Percentiles rank a stretch among this genome's conserved stretches.
Conservation (phyloP, 2,888 invertebrate genomes). For the Eurytoma adleriae region DNA sequence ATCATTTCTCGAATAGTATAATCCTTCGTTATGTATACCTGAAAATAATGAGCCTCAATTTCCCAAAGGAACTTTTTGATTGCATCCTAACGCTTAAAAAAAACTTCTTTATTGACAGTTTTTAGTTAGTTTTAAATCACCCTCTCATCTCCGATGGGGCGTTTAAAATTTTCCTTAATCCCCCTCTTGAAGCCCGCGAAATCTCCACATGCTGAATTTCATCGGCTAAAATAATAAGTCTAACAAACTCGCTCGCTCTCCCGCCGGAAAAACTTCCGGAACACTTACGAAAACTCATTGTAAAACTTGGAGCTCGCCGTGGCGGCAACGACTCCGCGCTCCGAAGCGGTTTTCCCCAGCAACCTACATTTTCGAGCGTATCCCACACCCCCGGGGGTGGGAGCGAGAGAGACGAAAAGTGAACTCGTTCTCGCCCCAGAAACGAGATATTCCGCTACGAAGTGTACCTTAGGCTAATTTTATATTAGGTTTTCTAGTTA, state of each 20-base stretch:
- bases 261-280: slow-evolving; percentile 45
- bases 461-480: slow-evolving; percentile 46
- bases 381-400: neutral
- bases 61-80: slow-evolving; percentile 5
- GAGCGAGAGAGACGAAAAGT: slow-evolving; percentile 8
- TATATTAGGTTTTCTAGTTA: slow-evolving; percentile 40
- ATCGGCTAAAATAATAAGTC: slow-evolving; percentile 50
- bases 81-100: slow-evolving; percentile 10
- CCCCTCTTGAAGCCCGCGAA: slow-evolving; percentile 1
- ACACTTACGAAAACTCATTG: slow-evolving; percentile 53
- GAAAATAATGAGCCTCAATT: neutral
- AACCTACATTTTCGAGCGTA: slow-evolving; percentile 50
- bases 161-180: slow-evolving; percentile 24
- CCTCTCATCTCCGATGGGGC: neutral
- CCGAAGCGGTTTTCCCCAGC: slow-evolving; percentile 43
- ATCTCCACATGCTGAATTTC: slow-evolving; percentile 33
- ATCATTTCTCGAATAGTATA: neutral
- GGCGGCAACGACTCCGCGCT: neutral
- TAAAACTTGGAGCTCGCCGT: slow-evolving; percentile 38
- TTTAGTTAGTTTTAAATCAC: slow-evolving; percentile 13
- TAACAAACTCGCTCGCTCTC: slow-evolving; percentile 35
- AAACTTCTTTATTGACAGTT: slow-evolving; percentile 43
- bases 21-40: neutral
- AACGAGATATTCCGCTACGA: slow-evolving; percentile 48
- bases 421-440: slow-evolving; percentile 50